phyloP scores from a whole-genome alignment of 2,888 invertebrate species.

The Tachina lurida region DNA sequence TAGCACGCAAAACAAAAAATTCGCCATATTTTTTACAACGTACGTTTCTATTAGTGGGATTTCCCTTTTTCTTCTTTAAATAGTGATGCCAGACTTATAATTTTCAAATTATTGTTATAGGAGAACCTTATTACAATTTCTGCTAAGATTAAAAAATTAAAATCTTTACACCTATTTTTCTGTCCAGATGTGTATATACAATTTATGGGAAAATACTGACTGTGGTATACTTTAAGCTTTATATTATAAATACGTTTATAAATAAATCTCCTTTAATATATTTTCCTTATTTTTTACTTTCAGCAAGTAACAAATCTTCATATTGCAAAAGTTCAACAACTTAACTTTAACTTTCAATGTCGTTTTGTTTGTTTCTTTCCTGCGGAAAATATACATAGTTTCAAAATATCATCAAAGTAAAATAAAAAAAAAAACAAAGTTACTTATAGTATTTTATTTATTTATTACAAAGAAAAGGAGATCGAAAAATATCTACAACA shows the following conservation, averaged over 20 bases:
- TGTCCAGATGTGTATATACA: no score
- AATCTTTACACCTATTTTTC: no score
- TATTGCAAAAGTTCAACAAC: not conserved
- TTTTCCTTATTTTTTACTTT: constrained; percentile 21
- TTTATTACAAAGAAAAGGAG: constrained; percentile 37
- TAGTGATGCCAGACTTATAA: no score
- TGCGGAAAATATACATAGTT: constrained; percentile 14
- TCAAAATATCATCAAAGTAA: constrained; percentile 2
- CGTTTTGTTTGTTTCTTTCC: not conserved
- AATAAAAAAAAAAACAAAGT: constrained; percentile 11
- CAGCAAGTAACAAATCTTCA: constrained; percentile 18
- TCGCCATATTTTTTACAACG: no score
- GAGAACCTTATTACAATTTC: no score
- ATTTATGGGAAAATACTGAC: not conserved
- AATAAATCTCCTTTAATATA: not conserved
- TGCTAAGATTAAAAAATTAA: no score
- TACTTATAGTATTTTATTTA: constrained; percentile 40
- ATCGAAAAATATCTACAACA: constrained; percentile 37
- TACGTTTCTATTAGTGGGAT: no score
- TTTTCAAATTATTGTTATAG: no score
- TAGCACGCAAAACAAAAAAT: no score
- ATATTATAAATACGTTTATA: not conserved
- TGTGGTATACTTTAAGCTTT: constrained; percentile 50
- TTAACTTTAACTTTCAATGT: constrained; percentile 21
- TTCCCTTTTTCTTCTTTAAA: no score